Evolutionary conservation across 2,113 vertebrate genomes (phyloP), one percentile per base, ranked within the genome.

Genomic region (Naja naja): DNA sequence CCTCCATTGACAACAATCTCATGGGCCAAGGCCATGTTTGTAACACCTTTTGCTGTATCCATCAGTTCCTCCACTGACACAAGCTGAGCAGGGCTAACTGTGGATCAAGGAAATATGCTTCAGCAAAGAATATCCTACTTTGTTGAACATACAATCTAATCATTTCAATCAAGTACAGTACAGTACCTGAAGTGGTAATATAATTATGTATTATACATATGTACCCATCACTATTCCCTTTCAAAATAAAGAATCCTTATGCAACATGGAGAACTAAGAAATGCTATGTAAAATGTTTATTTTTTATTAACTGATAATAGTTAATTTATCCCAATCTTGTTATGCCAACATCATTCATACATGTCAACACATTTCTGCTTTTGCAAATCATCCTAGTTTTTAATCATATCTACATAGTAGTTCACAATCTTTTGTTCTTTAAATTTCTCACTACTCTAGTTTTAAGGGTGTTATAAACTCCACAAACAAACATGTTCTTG

Each of bases 1-100:
- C 96, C 98, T 93, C 98, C 97, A 95, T 99, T 98, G 45, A 99
- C 97, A 85, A 99, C 97, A 88, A 99, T 99, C 95, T 99, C 99
- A 1, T 99, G 99, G n/a, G 99, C 99, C 90, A 99, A 92, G 2
- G 98, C 98, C 99, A 99, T 98, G 96, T 99, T 99, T 89, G 98
- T 98, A 92, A 99, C 98, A 87, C 98, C 98, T 96, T 99, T 99
- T 0, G 98, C 98, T 1, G 99, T 98, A 95, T 99, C 98, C 98
- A 99, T 98, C 85, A 99, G 97, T 95, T 99, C 99, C 89, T 99
- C 98, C 91, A 98, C 94, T 0, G 98, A 99, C 95, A 99, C 98
- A 87, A 98, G 98, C 88, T 93, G 97, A 94, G 98, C 96, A 88
- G 98, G 98, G 94, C 98, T 99, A 47, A 98, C 99, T 99, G 97